Evolutionary conservation across 92 coral and sea anemone species (phyloP).

Genomic region (Actinernus sp.): DNA sequence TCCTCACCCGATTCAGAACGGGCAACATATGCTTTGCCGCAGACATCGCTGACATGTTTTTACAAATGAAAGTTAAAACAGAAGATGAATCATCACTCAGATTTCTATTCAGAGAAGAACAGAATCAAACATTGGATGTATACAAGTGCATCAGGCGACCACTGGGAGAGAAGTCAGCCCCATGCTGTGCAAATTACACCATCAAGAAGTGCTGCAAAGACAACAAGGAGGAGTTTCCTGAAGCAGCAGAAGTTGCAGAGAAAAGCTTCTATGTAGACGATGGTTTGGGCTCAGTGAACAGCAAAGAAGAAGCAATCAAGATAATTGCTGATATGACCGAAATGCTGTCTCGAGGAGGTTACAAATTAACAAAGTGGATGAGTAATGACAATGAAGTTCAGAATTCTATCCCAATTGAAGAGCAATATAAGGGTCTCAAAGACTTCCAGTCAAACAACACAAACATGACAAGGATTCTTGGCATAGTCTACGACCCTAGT

Average conservation of each 20-base stretch:
- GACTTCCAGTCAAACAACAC: background rate
- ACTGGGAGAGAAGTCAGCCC: background rate
- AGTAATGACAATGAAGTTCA: background rate
- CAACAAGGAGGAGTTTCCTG: background rate
- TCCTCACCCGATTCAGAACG: conserved; percentile 5
- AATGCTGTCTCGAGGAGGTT: background rate
- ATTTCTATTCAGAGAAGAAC: background rate
- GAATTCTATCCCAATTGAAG: background rate
- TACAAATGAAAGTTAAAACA: conserved; percentile 46
- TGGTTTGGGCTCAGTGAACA: background rate
- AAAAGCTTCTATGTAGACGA: background rate
- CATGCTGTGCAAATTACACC: background rate
- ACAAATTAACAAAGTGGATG: background rate
- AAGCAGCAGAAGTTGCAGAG: background rate
- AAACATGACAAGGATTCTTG: conserved; percentile 8
- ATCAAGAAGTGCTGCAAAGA: background rate
- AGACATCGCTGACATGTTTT: conserved; percentile 46
- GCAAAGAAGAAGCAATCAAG: background rate
- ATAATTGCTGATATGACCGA: background rate
- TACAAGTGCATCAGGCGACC: background rate
- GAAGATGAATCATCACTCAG: conserved; percentile 32
- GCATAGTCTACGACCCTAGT: background rate
- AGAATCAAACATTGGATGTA: background rate
- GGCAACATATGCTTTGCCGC: conserved; percentile 10
- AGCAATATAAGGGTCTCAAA: background rate